These are phyloP conservation scores for Ceratoteleas bidentatus DNA, from an alignment of 1,140 invertebrate species.

Conservation along the genomic window DNA sequence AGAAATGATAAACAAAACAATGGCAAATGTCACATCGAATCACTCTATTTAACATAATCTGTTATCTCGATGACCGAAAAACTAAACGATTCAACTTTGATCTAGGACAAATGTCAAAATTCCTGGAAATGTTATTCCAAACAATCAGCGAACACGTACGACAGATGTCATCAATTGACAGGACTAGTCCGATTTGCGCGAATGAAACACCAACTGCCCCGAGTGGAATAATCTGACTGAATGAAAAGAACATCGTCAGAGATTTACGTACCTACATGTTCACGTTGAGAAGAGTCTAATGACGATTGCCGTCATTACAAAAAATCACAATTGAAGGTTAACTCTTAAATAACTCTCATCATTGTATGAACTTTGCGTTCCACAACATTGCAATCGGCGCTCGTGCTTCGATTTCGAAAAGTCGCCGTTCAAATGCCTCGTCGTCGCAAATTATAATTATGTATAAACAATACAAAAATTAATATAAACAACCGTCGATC, in stretches of 20 bases:
- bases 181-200: constrained; percentile 20
- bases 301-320: constrained; percentile 57
- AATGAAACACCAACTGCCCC: constrained; percentile 15
- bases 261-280: constrained; percentile 58
- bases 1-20: too few relatives aligned
- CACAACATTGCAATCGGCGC: constrained; percentile 14
- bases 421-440: constrained; percentile 9
- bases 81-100: neutral
- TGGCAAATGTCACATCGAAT: too few relatives aligned
- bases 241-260: constrained; percentile 37
- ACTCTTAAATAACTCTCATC: constrained; percentile 55
- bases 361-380: constrained; percentile 55
- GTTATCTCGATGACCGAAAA: too few relatives aligned
- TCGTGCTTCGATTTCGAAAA: constrained; percentile 23
- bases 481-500: constrained; percentile 39
- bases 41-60: neutral
- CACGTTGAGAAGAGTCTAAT: constrained; percentile 53
- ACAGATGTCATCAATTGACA: constrained; percentile 20
- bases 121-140: constrained; percentile 1
- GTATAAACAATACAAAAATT: constrained; percentile 50
- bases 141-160: constrained; percentile 20
- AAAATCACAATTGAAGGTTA: constrained; percentile 65
- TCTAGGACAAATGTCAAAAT: neutral
- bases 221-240: constrained; percentile 23
- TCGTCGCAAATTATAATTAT: constrained; percentile 28